These are phyloP conservation scores for Mesochorus sp. DNA, from an alignment of 2,888 invertebrate species.

Conservation along the genomic window DNA sequence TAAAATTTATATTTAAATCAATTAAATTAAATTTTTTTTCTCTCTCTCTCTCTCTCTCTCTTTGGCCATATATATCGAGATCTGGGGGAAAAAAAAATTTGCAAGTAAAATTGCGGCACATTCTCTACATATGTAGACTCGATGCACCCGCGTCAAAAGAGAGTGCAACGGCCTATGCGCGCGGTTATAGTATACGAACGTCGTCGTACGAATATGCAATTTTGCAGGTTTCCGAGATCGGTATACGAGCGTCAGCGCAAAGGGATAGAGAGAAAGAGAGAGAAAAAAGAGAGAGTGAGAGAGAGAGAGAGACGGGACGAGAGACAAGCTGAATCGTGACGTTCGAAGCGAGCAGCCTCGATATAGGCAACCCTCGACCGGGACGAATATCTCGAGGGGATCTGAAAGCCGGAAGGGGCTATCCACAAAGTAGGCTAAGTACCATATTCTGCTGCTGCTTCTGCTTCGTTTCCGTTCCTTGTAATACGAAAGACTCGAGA, in stretches of 20 bases:
- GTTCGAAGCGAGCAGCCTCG: conserved; percentile 58
- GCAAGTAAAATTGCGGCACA: conserved; percentile 50
- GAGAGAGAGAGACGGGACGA: conserved; percentile 29
- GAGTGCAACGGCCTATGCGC: conserved; percentile 31
- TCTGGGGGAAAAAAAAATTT: conserved; percentile 16
- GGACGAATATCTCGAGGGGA: conserved; percentile 58
- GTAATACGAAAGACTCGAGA: conserved; percentile 41
- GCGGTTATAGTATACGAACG: conserved; percentile 36
- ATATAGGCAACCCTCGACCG: conserved; percentile 49
- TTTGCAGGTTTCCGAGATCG: conserved; percentile 60
- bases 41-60: background rate
- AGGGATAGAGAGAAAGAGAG: conserved; percentile 2
- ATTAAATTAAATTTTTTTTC: conserved; percentile 12
- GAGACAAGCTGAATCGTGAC: conserved; percentile 59
- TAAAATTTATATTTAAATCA: conserved; percentile 38
- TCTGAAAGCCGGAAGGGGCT: conserved; percentile 65
- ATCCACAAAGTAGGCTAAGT: conserved; percentile 74
- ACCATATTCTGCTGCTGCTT: conserved; percentile 60
- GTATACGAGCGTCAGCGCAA: conserved; percentile 35
- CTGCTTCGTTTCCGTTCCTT: conserved; percentile 45
- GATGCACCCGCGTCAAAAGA: conserved; percentile 4
- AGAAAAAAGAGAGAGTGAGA: conserved; percentile 18
- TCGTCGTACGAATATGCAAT: conserved; percentile 62
- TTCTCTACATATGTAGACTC: conserved; percentile 35
- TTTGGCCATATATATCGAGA: background rate